Evolutionary conservation across 1,140 invertebrate species (phyloP).

Genomic region (Bombus pascuorum): DNA sequence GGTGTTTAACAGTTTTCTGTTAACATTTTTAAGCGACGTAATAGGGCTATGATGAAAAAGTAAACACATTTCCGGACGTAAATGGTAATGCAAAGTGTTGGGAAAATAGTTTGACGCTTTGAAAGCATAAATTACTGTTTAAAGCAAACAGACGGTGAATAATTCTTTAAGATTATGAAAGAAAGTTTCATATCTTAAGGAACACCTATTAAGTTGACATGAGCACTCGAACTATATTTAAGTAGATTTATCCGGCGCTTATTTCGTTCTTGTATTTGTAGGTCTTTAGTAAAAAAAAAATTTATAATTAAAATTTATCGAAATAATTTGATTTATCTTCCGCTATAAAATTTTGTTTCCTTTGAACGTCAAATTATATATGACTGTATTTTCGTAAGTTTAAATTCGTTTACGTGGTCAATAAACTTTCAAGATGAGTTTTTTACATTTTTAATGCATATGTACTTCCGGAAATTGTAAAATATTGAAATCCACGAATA

Average conservation of each 20-base stretch:
- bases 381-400: background rate
- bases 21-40: background rate
- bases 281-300: no score
- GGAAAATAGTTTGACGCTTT: background rate
- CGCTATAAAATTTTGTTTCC: no score
- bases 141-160: background rate
- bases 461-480: no score
- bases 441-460: background rate
- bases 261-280: no score
- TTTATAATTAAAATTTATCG: no score
- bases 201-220: no score
- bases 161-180: background rate
- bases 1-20: background rate
- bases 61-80: background rate
- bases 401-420: background rate
- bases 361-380: no score
- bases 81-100: background rate
- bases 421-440: background rate
- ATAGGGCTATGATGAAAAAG: background rate
- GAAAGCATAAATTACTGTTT: background rate
- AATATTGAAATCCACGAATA: no score
- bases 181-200: no score
- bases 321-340: no score
- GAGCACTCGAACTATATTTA: no score
- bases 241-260: no score